Conservation (phyloP, 2,113 vertebrate genomes). For the Peromyscus californicus region DNA sequence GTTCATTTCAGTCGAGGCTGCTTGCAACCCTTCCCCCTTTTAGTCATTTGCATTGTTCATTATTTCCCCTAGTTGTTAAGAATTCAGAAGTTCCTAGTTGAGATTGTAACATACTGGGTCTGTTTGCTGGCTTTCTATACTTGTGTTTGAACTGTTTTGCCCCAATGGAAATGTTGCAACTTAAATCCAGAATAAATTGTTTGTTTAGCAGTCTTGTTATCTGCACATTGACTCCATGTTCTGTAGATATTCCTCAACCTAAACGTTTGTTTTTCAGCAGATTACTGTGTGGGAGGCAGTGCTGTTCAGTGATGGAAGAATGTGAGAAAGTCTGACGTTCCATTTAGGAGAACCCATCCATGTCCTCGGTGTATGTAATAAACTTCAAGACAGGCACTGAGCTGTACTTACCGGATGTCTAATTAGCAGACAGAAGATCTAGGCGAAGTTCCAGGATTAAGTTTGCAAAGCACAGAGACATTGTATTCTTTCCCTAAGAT, state of each 20-base stretch:
- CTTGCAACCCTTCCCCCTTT: constrained; percentile 20
- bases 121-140: neutral
- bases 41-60: constrained; percentile 38
- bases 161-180: constrained; percentile 29
- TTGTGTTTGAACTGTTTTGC: neutral
- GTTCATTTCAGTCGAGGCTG: constrained; percentile 20
- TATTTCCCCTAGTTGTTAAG: neutral
- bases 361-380: neutral
- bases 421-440: neutral
- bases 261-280: constrained; percentile 10
- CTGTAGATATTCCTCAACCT: neutral
- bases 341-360: neutral
- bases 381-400: neutral
- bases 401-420: neutral
- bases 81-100: constrained; percentile 39
- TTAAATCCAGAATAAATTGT: constrained; percentile 16
- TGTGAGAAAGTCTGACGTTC: neutral
- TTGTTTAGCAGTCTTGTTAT: constrained; percentile 10
- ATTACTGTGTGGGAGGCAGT: neutral
- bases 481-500: neutral
- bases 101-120: neutral
- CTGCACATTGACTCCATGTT: neutral
- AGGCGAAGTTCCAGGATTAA: neutral
- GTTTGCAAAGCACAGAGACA: neutral
- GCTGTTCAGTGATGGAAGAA: neutral